Base-by-base conservation (phyloP, 2,888 invertebrate genomes). In the Leptopterna dolabrata region DNA sequence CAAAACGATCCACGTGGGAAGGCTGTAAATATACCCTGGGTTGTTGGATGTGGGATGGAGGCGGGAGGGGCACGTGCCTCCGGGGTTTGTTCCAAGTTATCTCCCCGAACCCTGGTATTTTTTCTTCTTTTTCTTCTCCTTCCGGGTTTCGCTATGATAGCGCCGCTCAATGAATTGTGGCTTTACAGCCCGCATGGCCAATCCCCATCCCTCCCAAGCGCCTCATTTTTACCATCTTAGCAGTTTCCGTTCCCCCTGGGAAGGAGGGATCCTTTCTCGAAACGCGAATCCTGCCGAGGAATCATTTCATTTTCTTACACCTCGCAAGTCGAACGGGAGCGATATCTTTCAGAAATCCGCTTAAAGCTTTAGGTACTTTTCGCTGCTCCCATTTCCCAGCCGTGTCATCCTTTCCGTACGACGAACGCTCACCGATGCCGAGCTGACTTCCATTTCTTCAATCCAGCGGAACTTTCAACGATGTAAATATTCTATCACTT, bases 131-230 rank as follows among this genome's bases (percentile, higher is more conserved):
- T 19, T 63, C 7, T 27, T 19, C 24, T 63, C 24, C 47, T 47
- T 13, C 7, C 13, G 47, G 47, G 47, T 13, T 63, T 63, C 24
- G 63, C 63, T 63, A 63, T 63, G 63, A 63, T 63, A 63, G 63
- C 63, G 63, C 55, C 63, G 24, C 63, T 63, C 63, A 63, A 63
- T 63, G 63, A 63, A 63, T 63, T 63, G 63, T 63, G 63, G 63
- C 63, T 63, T 63, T 63, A 63, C 63, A 24, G 63, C 63, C 63
- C 63, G 63, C 63, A 63, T 24, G 51, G 63, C 63, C 4, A 19
- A 19, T 63, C 63, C 63, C 27, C 6, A 0, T 63, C 63, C 24
- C 13, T 63, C 27, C 63, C 63, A 27, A 63, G 24, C 63, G 63
- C 63, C 63, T 63, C 63, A 63, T 63, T 63, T 63, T 63, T 63